Evolutionary conservation across 2,113 vertebrate species (phyloP).

Genomic region (Bufo gargarizans): DNA sequence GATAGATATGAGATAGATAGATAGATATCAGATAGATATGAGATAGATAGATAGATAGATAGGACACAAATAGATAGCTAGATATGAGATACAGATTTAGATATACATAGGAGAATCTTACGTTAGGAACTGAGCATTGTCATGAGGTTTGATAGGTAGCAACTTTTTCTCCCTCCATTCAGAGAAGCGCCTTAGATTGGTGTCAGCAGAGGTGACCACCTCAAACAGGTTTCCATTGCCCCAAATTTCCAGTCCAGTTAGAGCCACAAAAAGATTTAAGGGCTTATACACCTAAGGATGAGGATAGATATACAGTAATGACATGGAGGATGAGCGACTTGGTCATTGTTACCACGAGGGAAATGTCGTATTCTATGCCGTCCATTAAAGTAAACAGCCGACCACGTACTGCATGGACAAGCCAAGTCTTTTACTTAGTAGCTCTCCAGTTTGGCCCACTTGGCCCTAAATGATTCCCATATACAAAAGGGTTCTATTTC

Average conservation of each 20-base stretch:
- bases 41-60: too few relatives aligned
- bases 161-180: constrained; percentile 76
- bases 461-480: too few relatives aligned
- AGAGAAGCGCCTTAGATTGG: constrained; percentile 79
- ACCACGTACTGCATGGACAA: too few relatives aligned
- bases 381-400: background rate
- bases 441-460: too few relatives aligned
- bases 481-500: too few relatives aligned
- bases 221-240: constrained; percentile 73
- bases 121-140: constrained; percentile 91
- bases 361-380: background rate
- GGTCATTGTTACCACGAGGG: background rate
- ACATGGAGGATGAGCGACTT: too few relatives aligned
- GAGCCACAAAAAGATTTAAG: constrained; percentile 79
- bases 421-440: too few relatives aligned
- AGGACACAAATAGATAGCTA: too few relatives aligned
- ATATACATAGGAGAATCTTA: constrained; percentile 61
- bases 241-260: constrained; percentile 89
- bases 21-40: too few relatives aligned
- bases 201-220: constrained; percentile 66
- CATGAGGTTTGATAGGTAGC: constrained; percentile 71
- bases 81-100: background rate
- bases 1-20: too few relatives aligned
- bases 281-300: constrained; percentile 79
- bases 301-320: background rate